Conservation (phyloP, 2,113 vertebrate genomes). For the Arothron firmamentum region DNA sequence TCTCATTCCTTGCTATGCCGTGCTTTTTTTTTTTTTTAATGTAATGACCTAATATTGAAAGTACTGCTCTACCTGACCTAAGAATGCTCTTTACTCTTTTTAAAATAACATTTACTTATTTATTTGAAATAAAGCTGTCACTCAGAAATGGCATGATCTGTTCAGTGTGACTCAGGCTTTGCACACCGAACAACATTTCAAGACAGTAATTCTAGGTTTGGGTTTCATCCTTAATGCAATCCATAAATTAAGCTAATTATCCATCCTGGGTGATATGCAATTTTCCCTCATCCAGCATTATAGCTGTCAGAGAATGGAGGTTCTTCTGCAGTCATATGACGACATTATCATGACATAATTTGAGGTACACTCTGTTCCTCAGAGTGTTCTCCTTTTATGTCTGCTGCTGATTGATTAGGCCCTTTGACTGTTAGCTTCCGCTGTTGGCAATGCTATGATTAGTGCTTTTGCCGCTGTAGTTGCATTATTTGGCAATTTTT, state of each 20-base stretch:
- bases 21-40: conserved; percentile 4
- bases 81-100: background rate
- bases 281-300: conserved; percentile 16
- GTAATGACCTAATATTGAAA: conserved; percentile 8
- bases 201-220: background rate
- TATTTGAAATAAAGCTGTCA: conserved; percentile 5
- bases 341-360: too few relatives aligned
- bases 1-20: conserved; percentile 28
- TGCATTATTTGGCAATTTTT: too few relatives aligned
- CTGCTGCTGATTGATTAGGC: too few relatives aligned
- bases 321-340: background rate
- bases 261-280: background rate
- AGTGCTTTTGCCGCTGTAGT: too few relatives aligned
- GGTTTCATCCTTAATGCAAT: conserved; percentile 2
- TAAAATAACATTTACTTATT: background rate
- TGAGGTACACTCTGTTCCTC: too few relatives aligned
- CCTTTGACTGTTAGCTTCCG: too few relatives aligned
- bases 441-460: too few relatives aligned
- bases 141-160: conserved; percentile 18
- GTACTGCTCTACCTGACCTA: background rate
- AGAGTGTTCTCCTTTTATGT: too few relatives aligned
- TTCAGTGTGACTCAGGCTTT: conserved; percentile 6
- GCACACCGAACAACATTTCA: conserved; percentile 3
- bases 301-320: conserved; percentile 1
- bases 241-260: conserved; percentile 8